Conservation (phyloP, 2,113 vertebrate genomes). For the Columbina picui region DNA sequence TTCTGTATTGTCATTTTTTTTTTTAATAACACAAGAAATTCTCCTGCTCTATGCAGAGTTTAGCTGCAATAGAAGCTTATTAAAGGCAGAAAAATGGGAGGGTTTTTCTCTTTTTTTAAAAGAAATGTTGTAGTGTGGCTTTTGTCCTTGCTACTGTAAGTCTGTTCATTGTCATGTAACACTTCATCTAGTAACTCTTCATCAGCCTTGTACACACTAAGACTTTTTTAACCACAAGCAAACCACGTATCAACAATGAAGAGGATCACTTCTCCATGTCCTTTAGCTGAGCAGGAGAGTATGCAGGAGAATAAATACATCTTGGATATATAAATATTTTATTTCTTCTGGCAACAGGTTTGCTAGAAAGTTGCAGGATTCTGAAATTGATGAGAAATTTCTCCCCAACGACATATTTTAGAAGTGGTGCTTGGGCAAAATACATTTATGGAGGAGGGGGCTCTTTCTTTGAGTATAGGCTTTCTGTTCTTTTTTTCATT, state of each 20-base stretch:
- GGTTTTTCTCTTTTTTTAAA: neutral
- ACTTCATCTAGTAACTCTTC: neutral
- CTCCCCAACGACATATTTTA: neutral
- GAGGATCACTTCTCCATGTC: neutral
- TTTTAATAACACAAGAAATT: neutral
- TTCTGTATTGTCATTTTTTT: neutral
- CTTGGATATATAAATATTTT: neutral
- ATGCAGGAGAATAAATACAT: neutral
- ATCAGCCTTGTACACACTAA: neutral
- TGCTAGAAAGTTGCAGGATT: neutral
- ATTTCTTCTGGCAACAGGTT: neutral
- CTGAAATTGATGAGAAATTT: neutral
- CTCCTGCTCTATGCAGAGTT: neutral
- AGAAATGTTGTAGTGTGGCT: neutral
- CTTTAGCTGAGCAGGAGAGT: neutral
- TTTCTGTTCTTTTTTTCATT: neutral
- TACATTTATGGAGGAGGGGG: neutral
- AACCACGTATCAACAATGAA: neutral
- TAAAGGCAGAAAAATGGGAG: neutral
- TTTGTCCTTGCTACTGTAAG: neutral
- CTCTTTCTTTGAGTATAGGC: neutral
- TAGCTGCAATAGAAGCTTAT: neutral
- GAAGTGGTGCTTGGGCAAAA: neutral
- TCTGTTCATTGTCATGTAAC: neutral
- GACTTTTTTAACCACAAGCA: neutral